These are phyloP conservation scores for Fragum fragum DNA, from an alignment of 2,888 invertebrate genomes.

Conservation along the genomic window DNA sequence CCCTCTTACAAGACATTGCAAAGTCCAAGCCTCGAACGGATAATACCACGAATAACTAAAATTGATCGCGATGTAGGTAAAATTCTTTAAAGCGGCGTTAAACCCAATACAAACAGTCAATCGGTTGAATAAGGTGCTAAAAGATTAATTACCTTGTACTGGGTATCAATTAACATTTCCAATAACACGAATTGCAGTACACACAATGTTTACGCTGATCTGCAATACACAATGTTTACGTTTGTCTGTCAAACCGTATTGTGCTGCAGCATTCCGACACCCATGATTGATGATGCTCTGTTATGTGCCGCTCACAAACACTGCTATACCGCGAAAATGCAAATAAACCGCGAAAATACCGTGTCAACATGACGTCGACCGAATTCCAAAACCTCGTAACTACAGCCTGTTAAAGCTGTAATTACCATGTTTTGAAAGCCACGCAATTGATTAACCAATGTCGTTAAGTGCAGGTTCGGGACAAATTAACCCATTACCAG, in stretches of 20 bases:
- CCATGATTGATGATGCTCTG: slow-evolving; percentile 62
- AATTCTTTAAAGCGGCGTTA: no score
- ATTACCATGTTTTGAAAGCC: no score
- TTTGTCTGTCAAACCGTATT: slow-evolving; percentile 7
- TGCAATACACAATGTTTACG: slow-evolving; percentile 9
- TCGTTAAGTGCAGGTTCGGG: no score
- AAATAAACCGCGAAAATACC: background rate
- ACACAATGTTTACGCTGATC: background rate
- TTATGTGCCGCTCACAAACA: slow-evolving; percentile 57
- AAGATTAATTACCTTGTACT: background rate
- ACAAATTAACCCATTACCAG: no score
- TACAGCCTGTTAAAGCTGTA: no score
- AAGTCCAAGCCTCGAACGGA: no score
- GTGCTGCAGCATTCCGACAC: slow-evolving; percentile 26
- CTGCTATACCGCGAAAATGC: slow-evolving; percentile 7
- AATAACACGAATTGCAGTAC: background rate
- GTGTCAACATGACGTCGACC: background rate
- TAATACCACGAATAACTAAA: no score
- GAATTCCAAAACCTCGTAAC: no score
- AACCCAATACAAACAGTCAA: no score
- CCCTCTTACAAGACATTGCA: no score
- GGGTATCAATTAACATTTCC: background rate
- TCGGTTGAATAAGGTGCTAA: background rate
- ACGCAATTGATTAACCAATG: no score
- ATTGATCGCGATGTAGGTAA: no score